Evolutionary conservation across 2,888 invertebrate genomes (phyloP).

Genomic region (Brachyptera risi): DNA sequence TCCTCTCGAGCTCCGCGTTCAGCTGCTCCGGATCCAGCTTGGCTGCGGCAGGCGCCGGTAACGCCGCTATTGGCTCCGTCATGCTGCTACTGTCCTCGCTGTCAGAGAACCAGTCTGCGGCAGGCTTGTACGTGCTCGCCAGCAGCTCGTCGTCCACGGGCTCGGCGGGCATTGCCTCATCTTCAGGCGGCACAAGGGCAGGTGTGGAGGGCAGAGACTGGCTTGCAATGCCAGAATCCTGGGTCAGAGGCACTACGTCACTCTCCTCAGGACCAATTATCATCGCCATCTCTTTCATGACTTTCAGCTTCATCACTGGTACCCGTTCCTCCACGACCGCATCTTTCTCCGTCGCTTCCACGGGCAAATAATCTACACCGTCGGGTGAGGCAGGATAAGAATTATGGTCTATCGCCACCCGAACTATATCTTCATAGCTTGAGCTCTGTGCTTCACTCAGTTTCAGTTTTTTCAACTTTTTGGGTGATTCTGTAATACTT

Average conservation of each 20-base stretch:
- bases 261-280: no score
- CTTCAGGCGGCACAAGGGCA: not conserved
- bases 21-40: not conserved
- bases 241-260: no score
- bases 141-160: slow-evolving; percentile 34
- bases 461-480: not conserved
- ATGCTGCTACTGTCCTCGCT: slow-evolving; percentile 41
- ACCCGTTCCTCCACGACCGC: not conserved
- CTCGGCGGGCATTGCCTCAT: not conserved
- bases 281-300: not conserved
- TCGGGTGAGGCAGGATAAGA: not conserved
- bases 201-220: not conserved
- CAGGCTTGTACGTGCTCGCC: slow-evolving; percentile 38
- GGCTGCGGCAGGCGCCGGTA: not conserved
- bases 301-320: no score
- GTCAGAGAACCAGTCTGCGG: slow-evolving; percentile 44
- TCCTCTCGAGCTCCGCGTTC: not conserved
- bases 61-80: slow-evolving; percentile 25
- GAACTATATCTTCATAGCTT: not conserved
- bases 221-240: not conserved
- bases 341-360: not conserved
- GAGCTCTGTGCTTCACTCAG: not conserved
- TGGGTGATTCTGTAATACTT: slow-evolving; percentile 4
- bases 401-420: not conserved
- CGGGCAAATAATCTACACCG: not conserved